Base-by-base conservation (phyloP, 1,140 invertebrate genomes). In the Ganaspis sp. region DNA sequence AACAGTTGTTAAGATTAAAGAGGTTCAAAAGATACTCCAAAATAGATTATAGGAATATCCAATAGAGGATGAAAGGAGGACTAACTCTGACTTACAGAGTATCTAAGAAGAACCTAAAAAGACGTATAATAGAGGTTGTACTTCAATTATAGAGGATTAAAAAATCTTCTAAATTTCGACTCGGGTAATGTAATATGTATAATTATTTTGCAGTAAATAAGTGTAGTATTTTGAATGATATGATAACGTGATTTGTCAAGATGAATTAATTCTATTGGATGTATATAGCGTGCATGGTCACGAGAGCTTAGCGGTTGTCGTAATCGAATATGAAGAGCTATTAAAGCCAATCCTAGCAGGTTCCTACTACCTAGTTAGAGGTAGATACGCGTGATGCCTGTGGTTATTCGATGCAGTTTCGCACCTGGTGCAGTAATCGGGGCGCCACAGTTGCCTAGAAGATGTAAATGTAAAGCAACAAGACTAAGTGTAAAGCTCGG, bases 311-410 rank as follows among this genome's bases (percentile, higher is more conserved):
- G 45, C 17, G 58, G 58, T 26, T 64, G 9, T 12, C 15, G 58
- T 64, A 64, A 64, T 64, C 58, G 58, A 64, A 64, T 64, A 64
- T 64, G 58, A 64, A 64, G 58, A 64, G 58, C 58, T 64, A 64
- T 64, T 64, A 64, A 64, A 64, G 58, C 58, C 58, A 64, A 64
- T 64, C 58, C 58, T 64, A 64, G 58, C n/a, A 64, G 58, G 58
- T 64, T 64, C 26, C 21, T 64, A 64, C 58, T 26, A 64, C 23
- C 58, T 64, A 64, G 58, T 64, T 64, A 64, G 21, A 19, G 23
- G 54, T 29, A n/a, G 58, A 12, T 64, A 21, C 58, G 23, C 58
- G 58, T 64, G 58, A 29, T 64, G 58, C 58, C 58, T 64, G 58
- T 26, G 58, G 58, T 64, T 64, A 29, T 64, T 64, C 58, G 26